A percentile compares a stretch with the other conserved stretches of the same genome.
These are phyloP conservation scores for Platynereis dumerilii DNA, from an alignment of 2,888 invertebrate genomes.

Conservation along the genomic window DNA sequence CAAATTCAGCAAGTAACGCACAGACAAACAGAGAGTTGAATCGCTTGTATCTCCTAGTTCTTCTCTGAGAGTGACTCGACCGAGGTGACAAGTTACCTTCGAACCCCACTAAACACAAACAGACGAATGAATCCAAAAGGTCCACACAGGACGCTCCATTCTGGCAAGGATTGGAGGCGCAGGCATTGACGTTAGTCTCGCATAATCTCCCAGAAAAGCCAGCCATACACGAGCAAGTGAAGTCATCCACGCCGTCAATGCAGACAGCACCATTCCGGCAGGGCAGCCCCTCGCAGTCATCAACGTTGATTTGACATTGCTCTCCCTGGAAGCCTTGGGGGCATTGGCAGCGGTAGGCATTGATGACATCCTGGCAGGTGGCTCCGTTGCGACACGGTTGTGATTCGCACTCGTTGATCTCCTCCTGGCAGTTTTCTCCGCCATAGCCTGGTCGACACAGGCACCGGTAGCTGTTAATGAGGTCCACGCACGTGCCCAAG, in stretches of 20 bases:
- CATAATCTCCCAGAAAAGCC: conserved; percentile 10
- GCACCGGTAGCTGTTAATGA: conserved; percentile 31
- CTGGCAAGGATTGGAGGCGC: conserved; percentile 66
- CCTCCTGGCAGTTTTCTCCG: conserved; percentile 73
- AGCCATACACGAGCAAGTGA: conserved; percentile 20
- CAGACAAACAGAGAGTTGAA: too few species aligned
- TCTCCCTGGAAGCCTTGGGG: conserved; percentile 71
- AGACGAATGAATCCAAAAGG: conserved; percentile 38
- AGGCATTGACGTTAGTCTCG: conserved; percentile 71
- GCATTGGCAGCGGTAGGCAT: conserved; percentile 63
- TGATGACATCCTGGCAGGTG: conserved; percentile 30
- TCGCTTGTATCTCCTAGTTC: too few species aligned
- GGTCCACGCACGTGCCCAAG: conserved; percentile 24
- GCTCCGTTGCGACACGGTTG: conserved; percentile 31
- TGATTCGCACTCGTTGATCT: conserved; percentile 32
- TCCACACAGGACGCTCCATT: conserved; percentile 68
- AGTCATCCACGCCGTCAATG: conserved; percentile 20
- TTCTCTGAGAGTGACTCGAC: too few species aligned
- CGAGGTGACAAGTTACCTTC: conserved; percentile 7
- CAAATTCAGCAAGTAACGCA: too few species aligned
- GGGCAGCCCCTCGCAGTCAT: conserved; percentile 43
- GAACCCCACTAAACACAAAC: conserved; percentile 24
- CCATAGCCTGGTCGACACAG: conserved; percentile 29
- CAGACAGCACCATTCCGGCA: conserved; percentile 19
- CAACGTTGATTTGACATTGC: conserved; percentile 42